Percentiles rank a stretch among this genome's conserved stretches.
Conservation (phyloP, 2,113 vertebrate species). For the Macquaria australasica region DNA sequence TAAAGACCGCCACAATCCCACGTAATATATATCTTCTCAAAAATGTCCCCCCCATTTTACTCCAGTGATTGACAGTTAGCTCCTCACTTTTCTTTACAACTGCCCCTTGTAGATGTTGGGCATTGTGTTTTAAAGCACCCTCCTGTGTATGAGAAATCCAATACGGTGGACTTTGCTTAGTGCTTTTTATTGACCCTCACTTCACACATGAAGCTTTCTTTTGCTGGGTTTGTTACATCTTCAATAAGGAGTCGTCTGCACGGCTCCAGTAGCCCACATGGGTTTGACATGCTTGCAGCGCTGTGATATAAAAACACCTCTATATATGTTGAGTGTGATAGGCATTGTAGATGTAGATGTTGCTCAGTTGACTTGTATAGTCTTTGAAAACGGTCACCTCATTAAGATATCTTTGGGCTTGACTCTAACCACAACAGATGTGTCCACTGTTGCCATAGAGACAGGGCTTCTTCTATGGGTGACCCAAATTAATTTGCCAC, state of each 20-base stretch:
- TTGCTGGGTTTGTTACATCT: constrained; percentile 14
- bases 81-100: constrained; percentile 25
- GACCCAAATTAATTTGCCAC: constrained; percentile 68
- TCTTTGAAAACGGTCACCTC: constrained; percentile 33
- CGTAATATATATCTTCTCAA: constrained; percentile 32
- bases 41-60: constrained; percentile 43
- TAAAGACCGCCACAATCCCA: constrained; percentile 4
- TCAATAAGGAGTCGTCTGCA: constrained; percentile 37
- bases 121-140: constrained; percentile 43
- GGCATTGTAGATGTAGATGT: neutral
- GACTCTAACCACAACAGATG: constrained; percentile 42
- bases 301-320: constrained; percentile 4
- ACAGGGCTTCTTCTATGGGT: constrained; percentile 46
- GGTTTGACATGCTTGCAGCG: constrained; percentile 18
- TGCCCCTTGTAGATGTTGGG: constrained; percentile 19
- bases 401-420: constrained; percentile 40
- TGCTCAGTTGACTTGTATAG: constrained; percentile 2
- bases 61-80: constrained; percentile 43
- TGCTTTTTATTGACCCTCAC: constrained; percentile 57
- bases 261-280: constrained; percentile 30
- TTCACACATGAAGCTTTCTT: constrained; percentile 45
- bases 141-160: constrained; percentile 65
- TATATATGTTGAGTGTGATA: neutral
- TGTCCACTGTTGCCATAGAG: constrained; percentile 65
- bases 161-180: constrained; percentile 51